Percentiles rank a stretch among this genome's conserved stretches.
Conservation (phyloP, 2,888 invertebrate genomes). For the Xiphydria camelus region DNA sequence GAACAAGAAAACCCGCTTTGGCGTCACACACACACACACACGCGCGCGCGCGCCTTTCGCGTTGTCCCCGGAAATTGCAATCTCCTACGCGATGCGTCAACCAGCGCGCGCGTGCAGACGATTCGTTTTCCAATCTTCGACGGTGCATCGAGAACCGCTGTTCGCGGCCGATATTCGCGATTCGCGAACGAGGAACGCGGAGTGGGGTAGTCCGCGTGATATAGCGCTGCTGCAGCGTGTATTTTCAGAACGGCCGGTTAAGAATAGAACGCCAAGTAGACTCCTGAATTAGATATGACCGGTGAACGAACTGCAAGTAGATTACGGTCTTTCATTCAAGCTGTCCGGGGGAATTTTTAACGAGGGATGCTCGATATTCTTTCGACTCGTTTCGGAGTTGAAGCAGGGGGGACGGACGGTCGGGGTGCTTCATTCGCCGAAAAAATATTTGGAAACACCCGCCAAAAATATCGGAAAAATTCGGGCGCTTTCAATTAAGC, state of each 20-base stretch:
- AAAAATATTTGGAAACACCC: too few relatives aligned
- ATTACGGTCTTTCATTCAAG: conserved; percentile 40
- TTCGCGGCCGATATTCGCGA: too few relatives aligned
- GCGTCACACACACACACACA: too few relatives aligned
- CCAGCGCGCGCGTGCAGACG: conserved; percentile 7
- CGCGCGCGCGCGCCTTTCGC: too few relatives aligned
- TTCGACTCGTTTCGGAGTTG: too few relatives aligned
- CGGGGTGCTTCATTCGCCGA: conserved; percentile 9
- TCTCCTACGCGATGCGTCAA: neutral
- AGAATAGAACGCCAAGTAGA: conserved; percentile 51
- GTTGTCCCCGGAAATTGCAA: neutral
- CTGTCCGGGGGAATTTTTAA: neutral
- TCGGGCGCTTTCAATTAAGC: too few relatives aligned
- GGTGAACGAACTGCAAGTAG: conserved; percentile 47
- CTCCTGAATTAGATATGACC: conserved; percentile 51
- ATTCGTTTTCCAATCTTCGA: too few relatives aligned
- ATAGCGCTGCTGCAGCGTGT: conserved; percentile 25
- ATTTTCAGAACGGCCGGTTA: conserved; percentile 51
- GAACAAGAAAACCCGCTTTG: too few relatives aligned
- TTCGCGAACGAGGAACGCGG: conserved; percentile 5
- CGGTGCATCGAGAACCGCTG: too few relatives aligned
- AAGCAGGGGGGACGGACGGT: too few relatives aligned
- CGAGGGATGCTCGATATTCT: too few relatives aligned
- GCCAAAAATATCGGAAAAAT: too few relatives aligned
- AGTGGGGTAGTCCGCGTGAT: neutral